Evolutionary conservation across 2,797 vertebrate genomes (phyloP).

Genomic region (Schizothorax lantsangensis): DNA sequence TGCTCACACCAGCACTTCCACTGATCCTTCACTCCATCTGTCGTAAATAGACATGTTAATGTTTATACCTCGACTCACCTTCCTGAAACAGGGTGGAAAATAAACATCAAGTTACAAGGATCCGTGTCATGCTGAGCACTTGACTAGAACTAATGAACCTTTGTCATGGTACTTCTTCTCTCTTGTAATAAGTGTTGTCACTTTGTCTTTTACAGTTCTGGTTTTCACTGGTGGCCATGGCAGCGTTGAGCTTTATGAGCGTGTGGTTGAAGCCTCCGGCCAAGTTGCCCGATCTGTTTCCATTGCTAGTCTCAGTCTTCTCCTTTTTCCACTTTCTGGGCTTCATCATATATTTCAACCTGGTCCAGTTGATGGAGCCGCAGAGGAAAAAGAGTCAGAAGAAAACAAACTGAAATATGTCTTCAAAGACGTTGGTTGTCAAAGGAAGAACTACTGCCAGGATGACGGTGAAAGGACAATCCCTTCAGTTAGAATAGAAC

Average conservation of each 20-base stretch:
- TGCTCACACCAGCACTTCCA: constrained; percentile 68
- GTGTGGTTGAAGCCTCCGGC: constrained; percentile 79
- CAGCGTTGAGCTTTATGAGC: constrained; percentile 78
- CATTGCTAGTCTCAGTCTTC: constrained; percentile 84
- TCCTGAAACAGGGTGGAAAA: constrained; percentile 44
- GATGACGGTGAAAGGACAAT: constrained; percentile 32
- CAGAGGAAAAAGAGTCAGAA: constrained; percentile 79
- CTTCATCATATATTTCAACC: constrained; percentile 86
- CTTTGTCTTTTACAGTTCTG: constrained; percentile 82
- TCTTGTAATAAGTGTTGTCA: constrained; percentile 5
- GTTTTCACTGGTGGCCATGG: constrained; percentile 80
- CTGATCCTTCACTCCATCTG: constrained; percentile 66
- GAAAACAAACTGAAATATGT: constrained; percentile 78
- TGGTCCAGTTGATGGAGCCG: constrained; percentile 83
- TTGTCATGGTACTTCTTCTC: neutral
- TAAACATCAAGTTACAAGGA: constrained; percentile 42
- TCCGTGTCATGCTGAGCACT: neutral
- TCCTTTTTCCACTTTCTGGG: constrained; percentile 89
- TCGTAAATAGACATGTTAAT: constrained; percentile 69
- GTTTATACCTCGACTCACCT: constrained; percentile 50
- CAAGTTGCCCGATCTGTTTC: constrained; percentile 88
- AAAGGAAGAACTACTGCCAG: neutral
- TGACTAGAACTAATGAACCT: constrained; percentile 8
- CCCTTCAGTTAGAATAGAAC: constrained; percentile 29
- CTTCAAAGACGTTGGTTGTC: constrained; percentile 16